phyloP scores from a whole-genome alignment of 1,140 invertebrate genomes.

The Akabosia matsudoensis region DNA sequence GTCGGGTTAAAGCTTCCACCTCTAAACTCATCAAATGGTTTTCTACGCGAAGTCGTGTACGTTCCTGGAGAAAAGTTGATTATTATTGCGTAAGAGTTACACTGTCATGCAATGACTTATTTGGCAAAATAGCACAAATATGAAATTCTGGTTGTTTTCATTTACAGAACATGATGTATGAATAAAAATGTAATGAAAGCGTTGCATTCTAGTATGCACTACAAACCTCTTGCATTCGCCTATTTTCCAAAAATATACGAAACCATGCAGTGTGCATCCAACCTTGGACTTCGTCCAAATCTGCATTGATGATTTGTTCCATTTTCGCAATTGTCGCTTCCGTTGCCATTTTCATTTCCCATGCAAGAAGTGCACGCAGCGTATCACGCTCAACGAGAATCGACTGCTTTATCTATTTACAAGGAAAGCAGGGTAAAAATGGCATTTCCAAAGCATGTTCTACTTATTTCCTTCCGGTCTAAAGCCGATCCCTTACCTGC shows the following conservation, averaged over 20 bases:
- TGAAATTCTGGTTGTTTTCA: neutral
- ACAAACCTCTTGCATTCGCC: slow-evolving; percentile 27
- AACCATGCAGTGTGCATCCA: slow-evolving; percentile 44
- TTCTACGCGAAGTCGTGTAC: slow-evolving; percentile 30
- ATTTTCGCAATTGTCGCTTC: slow-evolving; percentile 40
- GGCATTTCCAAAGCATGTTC: no score
- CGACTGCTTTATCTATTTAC: slow-evolving; percentile 36
- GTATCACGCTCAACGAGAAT: slow-evolving; percentile 37
- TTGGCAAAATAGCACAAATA: neutral
- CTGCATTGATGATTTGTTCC: slow-evolving; percentile 38
- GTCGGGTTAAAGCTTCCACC: slow-evolving; percentile 36
- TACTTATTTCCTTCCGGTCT: no score
- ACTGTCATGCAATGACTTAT: neutral
- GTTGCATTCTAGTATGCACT: no score
- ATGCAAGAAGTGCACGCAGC: slow-evolving; percentile 29
- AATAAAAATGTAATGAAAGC: neutral
- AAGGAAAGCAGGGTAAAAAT: no score
- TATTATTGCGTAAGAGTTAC: neutral
- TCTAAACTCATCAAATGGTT: slow-evolving; percentile 43
- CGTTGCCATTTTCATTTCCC: slow-evolving; percentile 40
- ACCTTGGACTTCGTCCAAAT: slow-evolving; percentile 37
- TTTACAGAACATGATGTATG: neutral
- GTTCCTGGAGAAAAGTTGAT: slow-evolving; percentile 29
- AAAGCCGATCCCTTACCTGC: neutral
- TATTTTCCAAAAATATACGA: slow-evolving; percentile 40